Evolutionary conservation across 2,113 vertebrate genomes (phyloP).

Genomic region (Gambusia holbrooki): DNA sequence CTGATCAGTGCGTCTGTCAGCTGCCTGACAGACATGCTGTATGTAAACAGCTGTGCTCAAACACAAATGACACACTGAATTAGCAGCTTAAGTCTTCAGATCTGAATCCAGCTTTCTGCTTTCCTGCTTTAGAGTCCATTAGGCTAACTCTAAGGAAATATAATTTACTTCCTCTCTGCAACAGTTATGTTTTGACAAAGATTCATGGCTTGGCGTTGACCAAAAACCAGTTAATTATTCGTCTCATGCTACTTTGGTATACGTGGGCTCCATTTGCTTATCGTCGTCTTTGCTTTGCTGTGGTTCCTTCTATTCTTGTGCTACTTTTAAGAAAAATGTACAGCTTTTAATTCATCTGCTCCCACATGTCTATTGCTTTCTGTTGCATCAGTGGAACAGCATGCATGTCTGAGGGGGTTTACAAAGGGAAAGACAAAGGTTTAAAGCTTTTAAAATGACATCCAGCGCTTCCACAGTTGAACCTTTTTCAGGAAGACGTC

Average conservation of each 20-base stretch:
- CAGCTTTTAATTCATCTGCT: constrained; percentile 41
- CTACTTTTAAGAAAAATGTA: constrained; percentile 9
- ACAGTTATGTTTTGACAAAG: constrained; percentile 11
- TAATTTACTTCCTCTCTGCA: constrained; percentile 33
- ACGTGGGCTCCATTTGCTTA: constrained; percentile 9
- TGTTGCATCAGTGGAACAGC: constrained; percentile 47
- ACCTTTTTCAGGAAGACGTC: not conserved
- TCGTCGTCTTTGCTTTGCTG: not conserved
- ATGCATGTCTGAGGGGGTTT: not conserved
- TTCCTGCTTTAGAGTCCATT: constrained; percentile 47
- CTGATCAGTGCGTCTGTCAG: too few relatives aligned
- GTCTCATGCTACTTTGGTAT: constrained; percentile 7
- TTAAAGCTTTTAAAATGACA: constrained; percentile 29
- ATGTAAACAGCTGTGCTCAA: not conserved
- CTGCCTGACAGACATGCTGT: not conserved
- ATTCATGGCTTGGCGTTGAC: constrained; percentile 23
- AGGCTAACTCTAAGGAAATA: constrained; percentile 28
- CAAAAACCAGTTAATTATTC: constrained; percentile 23
- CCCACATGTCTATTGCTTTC: constrained; percentile 21
- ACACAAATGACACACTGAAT: not conserved
- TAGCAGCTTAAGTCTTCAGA: constrained; percentile 25
- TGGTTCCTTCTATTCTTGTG: constrained; percentile 19
- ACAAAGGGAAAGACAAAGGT: not conserved
- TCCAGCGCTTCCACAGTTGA: not conserved
- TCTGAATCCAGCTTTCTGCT: constrained; percentile 23